Evolutionary conservation across 2,113 vertebrate species (phyloP).

Genomic region (Albula glossodonta): DNA sequence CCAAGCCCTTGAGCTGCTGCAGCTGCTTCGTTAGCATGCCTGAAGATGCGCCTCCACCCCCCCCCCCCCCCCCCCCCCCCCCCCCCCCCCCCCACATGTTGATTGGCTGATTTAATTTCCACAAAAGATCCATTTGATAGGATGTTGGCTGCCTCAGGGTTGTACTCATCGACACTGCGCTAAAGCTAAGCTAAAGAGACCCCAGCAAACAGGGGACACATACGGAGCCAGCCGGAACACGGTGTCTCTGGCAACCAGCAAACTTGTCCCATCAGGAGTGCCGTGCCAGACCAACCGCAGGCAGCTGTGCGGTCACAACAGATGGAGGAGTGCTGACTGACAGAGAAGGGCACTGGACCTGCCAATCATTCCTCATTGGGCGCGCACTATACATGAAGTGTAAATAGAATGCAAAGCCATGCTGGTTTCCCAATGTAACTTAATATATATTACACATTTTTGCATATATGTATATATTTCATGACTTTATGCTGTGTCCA

Average conservation of each 20-base stretch:
- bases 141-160: background rate
- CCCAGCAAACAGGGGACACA: no score
- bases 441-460: background rate
- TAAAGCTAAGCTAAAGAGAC: no score
- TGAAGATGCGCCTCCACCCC: background rate
- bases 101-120: background rate
- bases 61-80: no score
- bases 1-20: background rate
- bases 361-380: background rate
- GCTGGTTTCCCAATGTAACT: background rate
- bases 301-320: background rate
- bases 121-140: background rate
- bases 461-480: background rate
- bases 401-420: background rate
- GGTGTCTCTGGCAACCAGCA: background rate
- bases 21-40: background rate
- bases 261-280: background rate
- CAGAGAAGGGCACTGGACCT: background rate
- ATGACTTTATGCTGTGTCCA: background rate
- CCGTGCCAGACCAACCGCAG: background rate
- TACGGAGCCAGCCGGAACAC: background rate
- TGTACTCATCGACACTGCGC: background rate
- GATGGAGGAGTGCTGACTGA: background rate
- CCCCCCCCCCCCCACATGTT: background rate
- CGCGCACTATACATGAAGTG: background rate